Base-by-base conservation (phyloP, 1,140 invertebrate genomes). In the Sycophaga agraensis region DNA sequence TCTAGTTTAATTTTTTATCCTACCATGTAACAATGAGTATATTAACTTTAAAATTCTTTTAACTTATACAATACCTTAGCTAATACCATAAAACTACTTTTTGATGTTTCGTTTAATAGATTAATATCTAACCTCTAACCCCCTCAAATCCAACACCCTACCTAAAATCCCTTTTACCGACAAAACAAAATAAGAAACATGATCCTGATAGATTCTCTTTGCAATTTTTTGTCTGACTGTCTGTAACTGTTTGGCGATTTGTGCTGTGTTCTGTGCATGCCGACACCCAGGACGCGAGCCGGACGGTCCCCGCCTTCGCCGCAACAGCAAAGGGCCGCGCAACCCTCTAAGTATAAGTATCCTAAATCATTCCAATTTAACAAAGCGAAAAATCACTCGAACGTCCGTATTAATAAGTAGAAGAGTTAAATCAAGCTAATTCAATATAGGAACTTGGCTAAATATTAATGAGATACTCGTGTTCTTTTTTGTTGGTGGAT, bases 231-330 rank as follows among this genome's bases (percentile, higher is more conserved):
- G 65, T 76, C 71, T 73, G 68, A 76, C 69, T 79, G 70, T 78
- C 73, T 75, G 77, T 78, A 79, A 80, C 68, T 78, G 73, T 79
- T 77, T 81, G 75, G 75, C 73, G 73, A 78, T 80, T 81, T 80
- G 76, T 79, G 74, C 72, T 81, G 77, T 81, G 71, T 80, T 80
- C 73, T 80, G 77, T 80, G 78, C 79, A 80, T 80, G 79, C 78
- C 70, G 77, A 73, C 61, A 63, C 78, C 73, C 77, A 80, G 79
- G 78, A 81, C 72, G 77, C 74, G 73, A 72, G 72, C 76, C 69
- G 77, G 77, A 81, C 73, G 76, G 78, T 80, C 79, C 77, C 78
- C 76, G 78, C 78, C 78, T 80, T 77, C 78, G 69, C 70, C 73
- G 72, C 76, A 76, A 73, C 79, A 75, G 65, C 76, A 68, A 77